Evolutionary conservation across 2,888 invertebrate genomes (phyloP).

Genomic region (Tetheella fluctuosa): DNA sequence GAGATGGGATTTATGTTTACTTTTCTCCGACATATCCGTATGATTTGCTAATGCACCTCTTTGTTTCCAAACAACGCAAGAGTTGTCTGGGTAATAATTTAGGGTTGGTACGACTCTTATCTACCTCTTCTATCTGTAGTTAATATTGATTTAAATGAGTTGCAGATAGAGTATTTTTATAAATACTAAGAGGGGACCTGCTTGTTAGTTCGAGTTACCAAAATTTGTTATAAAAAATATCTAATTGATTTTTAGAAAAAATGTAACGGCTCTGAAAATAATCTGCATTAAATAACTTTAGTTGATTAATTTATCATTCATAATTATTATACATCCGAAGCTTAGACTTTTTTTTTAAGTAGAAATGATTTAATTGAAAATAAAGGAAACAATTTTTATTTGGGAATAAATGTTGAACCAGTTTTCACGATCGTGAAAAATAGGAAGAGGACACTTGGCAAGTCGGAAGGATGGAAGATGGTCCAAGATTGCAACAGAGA

Average conservation of each 20-base stretch:
- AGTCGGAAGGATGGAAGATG: constrained; percentile 10
- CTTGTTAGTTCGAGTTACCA: too few species aligned
- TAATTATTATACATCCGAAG: too few species aligned
- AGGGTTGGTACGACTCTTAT: neutral
- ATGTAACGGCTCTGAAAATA: too few species aligned
- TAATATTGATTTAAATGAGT: neutral
- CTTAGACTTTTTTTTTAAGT: too few species aligned
- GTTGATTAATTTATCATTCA: too few species aligned
- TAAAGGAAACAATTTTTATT: neutral
- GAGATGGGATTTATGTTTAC: constrained; percentile 57
- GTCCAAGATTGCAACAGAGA: constrained; percentile 18
- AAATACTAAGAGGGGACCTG: too few species aligned
- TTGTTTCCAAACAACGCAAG: constrained; percentile 45
- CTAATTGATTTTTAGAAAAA: too few species aligned
- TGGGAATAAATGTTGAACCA: neutral
- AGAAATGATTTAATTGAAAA: too few species aligned
- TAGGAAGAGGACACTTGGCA: neutral
- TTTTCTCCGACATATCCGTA: constrained; percentile 43
- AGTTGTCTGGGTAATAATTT: constrained; percentile 23
- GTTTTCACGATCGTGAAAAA: neutral
- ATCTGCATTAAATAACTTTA: neutral
- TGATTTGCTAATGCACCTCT: constrained; percentile 49
- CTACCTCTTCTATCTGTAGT: neutral
- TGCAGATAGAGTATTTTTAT: neutral
- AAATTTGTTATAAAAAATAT: too few species aligned